A percentile compares a stretch with the other conserved stretches of the same genome.
Evolutionary conservation across 2,888 invertebrate genomes (phyloP).

Genomic region (Nasonovia ribisnigri): DNA sequence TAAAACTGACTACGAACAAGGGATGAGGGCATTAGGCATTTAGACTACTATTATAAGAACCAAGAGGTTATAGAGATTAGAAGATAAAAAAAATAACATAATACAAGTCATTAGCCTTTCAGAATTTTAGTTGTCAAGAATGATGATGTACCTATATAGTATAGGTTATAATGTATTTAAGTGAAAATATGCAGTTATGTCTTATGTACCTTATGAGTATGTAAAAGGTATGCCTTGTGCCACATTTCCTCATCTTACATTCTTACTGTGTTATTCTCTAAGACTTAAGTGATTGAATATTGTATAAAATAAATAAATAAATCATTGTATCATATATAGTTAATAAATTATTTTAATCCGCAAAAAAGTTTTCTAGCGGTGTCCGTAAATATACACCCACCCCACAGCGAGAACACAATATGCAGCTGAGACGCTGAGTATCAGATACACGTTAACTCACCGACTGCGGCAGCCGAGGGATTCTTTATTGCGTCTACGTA

Average conservation of each 20-base stretch:
- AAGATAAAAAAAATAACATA: background rate
- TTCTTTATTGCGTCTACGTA: conserved; percentile 29
- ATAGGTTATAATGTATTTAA: too few species aligned
- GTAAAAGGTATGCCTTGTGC: background rate
- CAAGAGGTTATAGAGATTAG: background rate
- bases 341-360: too few species aligned
- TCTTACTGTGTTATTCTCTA: background rate
- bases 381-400: background rate
- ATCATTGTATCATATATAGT: background rate
- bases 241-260: background rate
- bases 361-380: background rate
- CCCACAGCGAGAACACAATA: background rate
- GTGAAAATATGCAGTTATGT: too few species aligned
- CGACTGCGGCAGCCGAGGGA: background rate
- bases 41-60: background rate
- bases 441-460: background rate
- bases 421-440: background rate
- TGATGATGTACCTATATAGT: background rate
- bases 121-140: too few species aligned
- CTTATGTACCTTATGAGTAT: too few species aligned
- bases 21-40: background rate
- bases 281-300: background rate
- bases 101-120: background rate
- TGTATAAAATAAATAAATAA: background rate
- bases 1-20: background rate